Evolutionary conservation across 2,888 invertebrate genomes (phyloP), one percentile per base, ranked within the genome.

Genomic region (Eupithecia abbreviata): DNA sequence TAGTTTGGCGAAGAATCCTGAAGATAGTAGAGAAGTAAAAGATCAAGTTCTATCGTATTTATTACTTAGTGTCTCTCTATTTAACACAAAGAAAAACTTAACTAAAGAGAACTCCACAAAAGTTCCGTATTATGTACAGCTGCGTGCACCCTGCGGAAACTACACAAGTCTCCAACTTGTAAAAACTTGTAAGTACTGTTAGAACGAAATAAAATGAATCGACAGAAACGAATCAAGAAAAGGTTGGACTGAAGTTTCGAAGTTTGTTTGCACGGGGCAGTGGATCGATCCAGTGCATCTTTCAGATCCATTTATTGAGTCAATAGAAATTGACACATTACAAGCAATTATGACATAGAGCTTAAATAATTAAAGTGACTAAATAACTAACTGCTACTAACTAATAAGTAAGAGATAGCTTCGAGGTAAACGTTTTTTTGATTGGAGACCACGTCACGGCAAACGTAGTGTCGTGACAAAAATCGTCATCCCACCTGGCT

Each of bases 151-250:
- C 68, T 69, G 49, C 81, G 80, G 79, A 81, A 83, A 84, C 83
- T 83, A 81, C 79, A 75, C 82, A 83, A 86, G 88, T 84, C 83
- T 80, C 72, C 73, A 86, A 89, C 86, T 89, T 86, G 84, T 85
- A 85, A 86, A 84, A 89, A 89, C 82, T 89, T 85, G 86, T 87
- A 86, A 87, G 87, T 86, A 87, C 87, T 87, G 83, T 83, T 83
- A 82, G 82, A 83, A 82, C 80, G 82, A 85, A 85, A 87, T 86
- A 87, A 88, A 88, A 87, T 83, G 85, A 82, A 82, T 82, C 74
- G 76, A 69, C 77, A 76, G 77, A 73, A 79, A 76, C 76, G 78
- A 72, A 80, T 76, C 75, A 67, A 77, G 79, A 79, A 82, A 80
- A 80, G 82, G 80, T 80, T 82, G 79, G 79, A 69, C 75, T 62